Conservation (phyloP, 2,113 vertebrate species). For the Archilochus colubris region DNA sequence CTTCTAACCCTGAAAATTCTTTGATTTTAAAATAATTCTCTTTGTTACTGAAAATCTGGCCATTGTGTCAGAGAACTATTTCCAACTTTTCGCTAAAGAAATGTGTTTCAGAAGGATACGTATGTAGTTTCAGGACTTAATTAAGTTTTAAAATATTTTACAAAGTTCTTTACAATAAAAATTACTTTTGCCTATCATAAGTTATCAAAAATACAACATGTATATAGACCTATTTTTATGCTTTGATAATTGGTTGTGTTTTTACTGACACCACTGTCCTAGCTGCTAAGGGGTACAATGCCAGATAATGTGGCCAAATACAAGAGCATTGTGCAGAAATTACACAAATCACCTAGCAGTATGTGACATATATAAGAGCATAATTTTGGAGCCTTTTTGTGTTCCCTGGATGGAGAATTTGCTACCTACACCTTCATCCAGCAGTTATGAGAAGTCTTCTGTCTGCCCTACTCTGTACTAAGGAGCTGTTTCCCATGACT, state of each 20-base stretch:
- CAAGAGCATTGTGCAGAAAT: background rate
- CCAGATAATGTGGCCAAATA: background rate
- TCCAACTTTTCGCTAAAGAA: background rate
- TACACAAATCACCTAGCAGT: background rate
- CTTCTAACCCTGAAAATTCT: no score
- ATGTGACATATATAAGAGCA: background rate
- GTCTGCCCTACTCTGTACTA: background rate
- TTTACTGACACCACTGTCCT: background rate
- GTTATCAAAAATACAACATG: background rate
- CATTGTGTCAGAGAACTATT: background rate
- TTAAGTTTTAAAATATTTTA: background rate
- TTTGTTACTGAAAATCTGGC: background rate
- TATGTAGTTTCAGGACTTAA: background rate
- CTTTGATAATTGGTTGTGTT: background rate
- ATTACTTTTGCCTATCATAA: background rate
- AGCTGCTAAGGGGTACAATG: background rate
- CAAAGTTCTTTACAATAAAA: background rate
- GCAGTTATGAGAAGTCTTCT: background rate
- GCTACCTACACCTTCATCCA: background rate
- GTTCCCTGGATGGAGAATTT: background rate
- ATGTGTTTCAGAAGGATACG: background rate
- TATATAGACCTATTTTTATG: background rate
- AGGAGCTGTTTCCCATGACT: background rate
- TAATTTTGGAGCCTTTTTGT: background rate
- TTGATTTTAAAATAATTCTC: background rate